A percentile compares a stretch with the other conserved stretches of the same genome.
phyloP scores from a whole-genome alignment of 2,888 invertebrate species.

The Macaria notata region DNA sequence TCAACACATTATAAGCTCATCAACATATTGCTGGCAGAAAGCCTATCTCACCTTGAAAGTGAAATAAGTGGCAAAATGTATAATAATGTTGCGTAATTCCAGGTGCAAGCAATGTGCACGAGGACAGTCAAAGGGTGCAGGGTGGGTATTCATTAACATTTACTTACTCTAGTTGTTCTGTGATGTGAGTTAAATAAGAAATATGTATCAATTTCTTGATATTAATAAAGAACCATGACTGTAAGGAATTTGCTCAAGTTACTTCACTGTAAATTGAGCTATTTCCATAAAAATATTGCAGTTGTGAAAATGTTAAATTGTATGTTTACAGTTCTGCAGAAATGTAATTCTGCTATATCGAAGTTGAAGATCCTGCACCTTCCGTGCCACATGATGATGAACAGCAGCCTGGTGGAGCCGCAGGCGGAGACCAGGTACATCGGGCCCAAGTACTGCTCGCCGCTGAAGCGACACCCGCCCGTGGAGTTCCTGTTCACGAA shows the following conservation, averaged over 20 bases:
- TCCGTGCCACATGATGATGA: constrained; percentile 62
- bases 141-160: constrained; percentile 53
- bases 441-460: constrained; percentile 63
- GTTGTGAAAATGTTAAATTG: constrained; percentile 32
- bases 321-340: constrained; percentile 70
- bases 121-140: constrained; percentile 51
- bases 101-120: constrained; percentile 53
- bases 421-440: constrained; percentile 48
- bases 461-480: constrained; percentile 64
- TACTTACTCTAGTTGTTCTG: background rate
- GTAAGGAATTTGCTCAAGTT: no score
- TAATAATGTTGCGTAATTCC: constrained; percentile 28
- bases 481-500: constrained; percentile 68
- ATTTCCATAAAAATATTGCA: no score
- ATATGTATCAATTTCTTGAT: no score
- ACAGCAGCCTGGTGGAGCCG: constrained; percentile 45
- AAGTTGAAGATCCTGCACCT: constrained; percentile 57
- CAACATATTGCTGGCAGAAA: no score
- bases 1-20: no score
- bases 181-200: no score
- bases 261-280: no score
- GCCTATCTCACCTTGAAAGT: no score
- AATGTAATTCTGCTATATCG: constrained; percentile 61
- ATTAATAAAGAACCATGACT: no score
- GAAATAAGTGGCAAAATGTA: no score